Conservation (phyloP, 2,797 vertebrate genomes). For the Centroberyx gerrardi region DNA sequence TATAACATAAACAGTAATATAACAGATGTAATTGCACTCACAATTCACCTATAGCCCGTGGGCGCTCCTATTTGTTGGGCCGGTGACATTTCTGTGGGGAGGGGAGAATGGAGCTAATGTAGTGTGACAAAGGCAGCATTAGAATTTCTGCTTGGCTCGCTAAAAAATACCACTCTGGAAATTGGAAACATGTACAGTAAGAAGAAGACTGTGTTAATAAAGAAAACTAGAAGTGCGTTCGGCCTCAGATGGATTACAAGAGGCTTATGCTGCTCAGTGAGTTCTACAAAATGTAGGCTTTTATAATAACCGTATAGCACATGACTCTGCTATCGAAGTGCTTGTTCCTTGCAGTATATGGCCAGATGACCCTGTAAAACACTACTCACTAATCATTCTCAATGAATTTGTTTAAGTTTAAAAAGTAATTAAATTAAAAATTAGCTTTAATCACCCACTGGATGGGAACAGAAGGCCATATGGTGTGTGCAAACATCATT, state of each 20-base stretch:
- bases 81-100: constrained; percentile 74
- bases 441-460: constrained; percentile 43
- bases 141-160: constrained; percentile 55
- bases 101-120: constrained; percentile 60
- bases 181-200: constrained; percentile 41
- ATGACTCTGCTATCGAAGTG: not conserved
- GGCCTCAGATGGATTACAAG: constrained; percentile 57
- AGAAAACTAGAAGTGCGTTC: constrained; percentile 7
- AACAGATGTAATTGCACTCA: constrained; percentile 63
- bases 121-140: constrained; percentile 60
- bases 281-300: constrained; percentile 40
- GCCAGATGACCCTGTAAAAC: constrained; percentile 48
- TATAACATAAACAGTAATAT: constrained; percentile 42
- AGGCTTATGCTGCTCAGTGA: constrained; percentile 52
- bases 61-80: constrained; percentile 64
- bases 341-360: constrained; percentile 34
- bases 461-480: constrained; percentile 17
- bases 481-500: constrained; percentile 1
- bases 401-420: constrained; percentile 39
- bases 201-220: constrained; percentile 5
- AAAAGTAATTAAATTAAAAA: too few species aligned
- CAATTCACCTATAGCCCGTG: constrained; percentile 63
- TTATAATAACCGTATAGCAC: constrained; percentile 46
- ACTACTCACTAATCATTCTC: constrained; percentile 38
- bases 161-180: constrained; percentile 45